Conservation (phyloP, 2,888 invertebrate species). For the Yponomeuta sedellus region DNA sequence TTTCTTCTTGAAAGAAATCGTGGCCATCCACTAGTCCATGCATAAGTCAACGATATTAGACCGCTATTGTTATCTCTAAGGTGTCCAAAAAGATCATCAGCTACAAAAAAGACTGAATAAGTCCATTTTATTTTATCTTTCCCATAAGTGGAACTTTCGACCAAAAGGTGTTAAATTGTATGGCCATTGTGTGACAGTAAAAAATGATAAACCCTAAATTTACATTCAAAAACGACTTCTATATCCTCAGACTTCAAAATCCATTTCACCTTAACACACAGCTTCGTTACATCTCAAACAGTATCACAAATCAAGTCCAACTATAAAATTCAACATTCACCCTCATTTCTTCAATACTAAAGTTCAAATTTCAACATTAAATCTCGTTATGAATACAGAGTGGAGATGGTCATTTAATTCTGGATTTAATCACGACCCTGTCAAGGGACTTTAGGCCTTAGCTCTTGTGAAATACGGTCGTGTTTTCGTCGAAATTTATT, state of each 20-base stretch:
- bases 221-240: background rate
- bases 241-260: background rate
- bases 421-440: background rate
- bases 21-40: too few species aligned
- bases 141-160: background rate
- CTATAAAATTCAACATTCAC: background rate
- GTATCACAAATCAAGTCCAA: background rate
- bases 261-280: background rate
- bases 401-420: background rate
- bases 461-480: background rate
- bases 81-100: background rate
- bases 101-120: background rate
- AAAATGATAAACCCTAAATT: background rate
- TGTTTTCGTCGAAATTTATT: background rate
- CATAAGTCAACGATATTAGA: background rate
- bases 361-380: background rate
- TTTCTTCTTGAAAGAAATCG: too few species aligned
- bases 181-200: background rate
- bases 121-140: background rate
- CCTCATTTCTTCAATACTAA: background rate
- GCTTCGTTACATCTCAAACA: background rate
- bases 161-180: constrained; percentile 1
- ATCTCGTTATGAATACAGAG: background rate
- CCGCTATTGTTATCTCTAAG: background rate
- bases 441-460: background rate